Conservation (phyloP, 1,140 invertebrate species). For the Acromyrmex heyeri region DNA sequence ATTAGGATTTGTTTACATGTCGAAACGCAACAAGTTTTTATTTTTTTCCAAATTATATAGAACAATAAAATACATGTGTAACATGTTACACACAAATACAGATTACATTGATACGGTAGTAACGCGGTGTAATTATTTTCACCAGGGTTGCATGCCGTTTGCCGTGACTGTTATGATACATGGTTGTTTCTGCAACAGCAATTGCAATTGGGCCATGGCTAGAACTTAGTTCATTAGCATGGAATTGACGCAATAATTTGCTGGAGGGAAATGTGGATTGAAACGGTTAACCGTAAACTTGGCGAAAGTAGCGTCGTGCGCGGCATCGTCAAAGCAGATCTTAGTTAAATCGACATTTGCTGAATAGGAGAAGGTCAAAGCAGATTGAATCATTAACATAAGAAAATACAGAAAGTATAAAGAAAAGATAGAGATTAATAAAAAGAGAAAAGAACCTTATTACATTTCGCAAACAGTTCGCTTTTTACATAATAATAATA, state of each 20-base stretch:
- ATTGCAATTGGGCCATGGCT: slow-evolving; percentile 47
- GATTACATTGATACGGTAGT: background rate
- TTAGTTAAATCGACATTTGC: slow-evolving; percentile 33
- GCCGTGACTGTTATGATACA: slow-evolving; percentile 53
- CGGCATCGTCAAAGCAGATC: slow-evolving; percentile 43
- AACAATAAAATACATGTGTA: background rate
- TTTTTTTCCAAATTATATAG: background rate
- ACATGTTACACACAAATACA: background rate
- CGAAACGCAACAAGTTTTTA: background rate
- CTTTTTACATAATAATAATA: slow-evolving; percentile 7
- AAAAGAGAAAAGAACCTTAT: background rate
- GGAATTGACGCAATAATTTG: slow-evolving; percentile 63
- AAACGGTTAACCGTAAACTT: slow-evolving; percentile 61
- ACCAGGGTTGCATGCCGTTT: background rate
- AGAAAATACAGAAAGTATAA: background rate
- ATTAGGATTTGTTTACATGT: background rate
- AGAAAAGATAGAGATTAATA: background rate
- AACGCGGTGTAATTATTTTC: slow-evolving; percentile 39
- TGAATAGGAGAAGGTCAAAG: slow-evolving; percentile 37
- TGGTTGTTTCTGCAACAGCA: slow-evolving; percentile 37
- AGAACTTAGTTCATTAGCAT: slow-evolving; percentile 60
- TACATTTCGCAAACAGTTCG: background rate
- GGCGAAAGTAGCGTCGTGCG: slow-evolving; percentile 26
- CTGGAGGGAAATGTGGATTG: slow-evolving; percentile 40
- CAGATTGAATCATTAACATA: slow-evolving; percentile 21